Conservation (phyloP, 2,888 invertebrate species). For the Cantharis nigra region DNA sequence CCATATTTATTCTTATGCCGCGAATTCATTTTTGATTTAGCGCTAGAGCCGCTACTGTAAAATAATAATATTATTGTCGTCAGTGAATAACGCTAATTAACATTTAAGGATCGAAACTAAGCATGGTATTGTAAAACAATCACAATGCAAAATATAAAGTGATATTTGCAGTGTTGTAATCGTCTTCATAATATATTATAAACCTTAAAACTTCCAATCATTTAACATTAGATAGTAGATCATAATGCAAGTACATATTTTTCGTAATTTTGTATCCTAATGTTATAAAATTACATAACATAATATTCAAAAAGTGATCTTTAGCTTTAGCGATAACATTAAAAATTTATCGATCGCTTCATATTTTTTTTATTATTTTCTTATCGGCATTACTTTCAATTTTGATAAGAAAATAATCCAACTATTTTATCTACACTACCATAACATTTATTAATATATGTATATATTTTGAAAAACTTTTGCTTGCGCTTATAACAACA, state of each 20-base stretch:
- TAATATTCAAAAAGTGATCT: slow-evolving; percentile 22
- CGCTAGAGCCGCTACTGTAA: background rate
- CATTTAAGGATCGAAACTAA: slow-evolving; percentile 6
- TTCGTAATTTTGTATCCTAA: slow-evolving; percentile 27
- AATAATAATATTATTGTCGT: background rate
- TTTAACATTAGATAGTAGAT: slow-evolving; percentile 24
- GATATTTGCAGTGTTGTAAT: background rate
- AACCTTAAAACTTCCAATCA: slow-evolving; percentile 25
- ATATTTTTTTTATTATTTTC: background rate
- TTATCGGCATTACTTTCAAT: background rate
- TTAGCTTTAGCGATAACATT: slow-evolving; percentile 20
- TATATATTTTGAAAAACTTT: background rate
- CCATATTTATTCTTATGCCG: background rate
- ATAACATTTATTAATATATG: too few species aligned
- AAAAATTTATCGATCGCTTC: background rate
- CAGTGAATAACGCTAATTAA: background rate
- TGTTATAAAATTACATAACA: slow-evolving; percentile 17
- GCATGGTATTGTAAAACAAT: slow-evolving; percentile 30
- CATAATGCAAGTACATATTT: slow-evolving; percentile 30
- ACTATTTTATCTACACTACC: background rate
- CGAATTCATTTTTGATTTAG: background rate
- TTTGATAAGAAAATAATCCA: background rate
- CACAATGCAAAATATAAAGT: slow-evolving; percentile 15
- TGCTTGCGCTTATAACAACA: background rate
- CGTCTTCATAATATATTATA: background rate